These are phyloP conservation scores for Meteorus colon DNA, from an alignment of 2,888 invertebrate genomes.

Conservation along the genomic window DNA sequence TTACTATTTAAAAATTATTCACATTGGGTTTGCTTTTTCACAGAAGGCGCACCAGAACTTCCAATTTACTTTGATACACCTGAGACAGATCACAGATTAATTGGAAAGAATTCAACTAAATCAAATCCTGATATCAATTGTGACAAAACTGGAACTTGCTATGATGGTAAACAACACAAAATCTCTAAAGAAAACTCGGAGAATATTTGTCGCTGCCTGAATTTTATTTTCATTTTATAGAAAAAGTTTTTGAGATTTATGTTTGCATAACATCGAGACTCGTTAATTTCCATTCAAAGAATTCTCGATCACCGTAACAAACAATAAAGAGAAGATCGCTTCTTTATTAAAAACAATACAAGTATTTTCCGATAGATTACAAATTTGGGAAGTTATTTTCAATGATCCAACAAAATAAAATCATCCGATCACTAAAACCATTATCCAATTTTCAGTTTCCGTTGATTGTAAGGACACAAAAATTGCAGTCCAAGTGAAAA, in stretches of 20 bases:
- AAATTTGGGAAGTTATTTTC: too few species aligned
- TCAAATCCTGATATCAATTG: slow-evolving; percentile 86
- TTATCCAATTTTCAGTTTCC: slow-evolving; percentile 80
- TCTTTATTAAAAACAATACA: too few species aligned
- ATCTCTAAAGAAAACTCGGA: too few species aligned
- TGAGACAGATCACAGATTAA: slow-evolving; percentile 84
- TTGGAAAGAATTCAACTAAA: slow-evolving; percentile 73
- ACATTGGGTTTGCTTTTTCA: slow-evolving; percentile 61
- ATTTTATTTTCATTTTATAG: too few species aligned
- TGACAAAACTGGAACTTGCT: slow-evolving; percentile 95
- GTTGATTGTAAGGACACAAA: slow-evolving; percentile 96
- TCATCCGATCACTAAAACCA: not conserved
- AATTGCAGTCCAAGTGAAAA: slow-evolving; percentile 93
- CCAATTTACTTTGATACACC: slow-evolving; percentile 86
- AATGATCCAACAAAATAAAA: too few species aligned
- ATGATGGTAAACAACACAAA: slow-evolving; percentile 82
- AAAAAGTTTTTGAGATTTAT: too few species aligned
- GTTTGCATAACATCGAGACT: too few species aligned
- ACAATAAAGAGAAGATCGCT: too few species aligned
- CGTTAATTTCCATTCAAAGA: too few species aligned
- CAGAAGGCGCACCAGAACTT: slow-evolving; percentile 77
- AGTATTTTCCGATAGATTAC: too few species aligned
- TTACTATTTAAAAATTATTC: not conserved
- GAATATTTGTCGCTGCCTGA: too few species aligned
- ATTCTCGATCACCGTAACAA: too few species aligned